Conservation (phyloP, 2,113 vertebrate species). For the Solea senegalensis region DNA sequence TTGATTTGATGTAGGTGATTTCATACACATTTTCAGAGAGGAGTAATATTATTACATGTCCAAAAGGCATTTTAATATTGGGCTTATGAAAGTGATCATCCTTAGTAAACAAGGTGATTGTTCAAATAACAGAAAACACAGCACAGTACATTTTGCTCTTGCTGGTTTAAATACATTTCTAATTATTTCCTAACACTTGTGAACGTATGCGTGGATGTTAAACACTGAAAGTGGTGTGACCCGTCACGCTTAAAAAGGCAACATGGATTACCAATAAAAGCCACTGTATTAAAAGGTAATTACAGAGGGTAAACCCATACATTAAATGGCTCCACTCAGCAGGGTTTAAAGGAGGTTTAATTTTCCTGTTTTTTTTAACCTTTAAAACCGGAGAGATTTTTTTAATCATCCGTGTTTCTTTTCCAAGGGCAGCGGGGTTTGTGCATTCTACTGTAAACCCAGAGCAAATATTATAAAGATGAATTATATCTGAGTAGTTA, state of each 20-base stretch:
- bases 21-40: conserved; percentile 43
- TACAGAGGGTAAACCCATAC: no score
- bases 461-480: conserved; percentile 24
- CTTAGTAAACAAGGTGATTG: conserved; percentile 6
- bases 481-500: conserved; percentile 16
- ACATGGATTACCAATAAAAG: not conserved
- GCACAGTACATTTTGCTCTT: not conserved
- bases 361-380: not conserved
- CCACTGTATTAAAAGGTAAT: no score
- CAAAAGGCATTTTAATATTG: conserved; percentile 44
- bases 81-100: conserved; percentile 28
- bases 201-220: no score
- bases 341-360: not conserved
- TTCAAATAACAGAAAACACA: conserved; percentile 14
- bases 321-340: no score
- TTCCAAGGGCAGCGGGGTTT: not conserved
- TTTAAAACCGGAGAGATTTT: no score
- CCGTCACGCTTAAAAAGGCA: not conserved
- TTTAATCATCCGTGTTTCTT: not conserved
- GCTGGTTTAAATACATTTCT: no score
- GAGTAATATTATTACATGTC: conserved; percentile 31
- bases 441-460: conserved; percentile 14
- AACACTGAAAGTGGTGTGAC: no score
- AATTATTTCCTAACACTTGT: no score
- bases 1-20: conserved; percentile 56